Conservation (phyloP, 2,888 invertebrate genomes). For the Acrobasis suavella region DNA sequence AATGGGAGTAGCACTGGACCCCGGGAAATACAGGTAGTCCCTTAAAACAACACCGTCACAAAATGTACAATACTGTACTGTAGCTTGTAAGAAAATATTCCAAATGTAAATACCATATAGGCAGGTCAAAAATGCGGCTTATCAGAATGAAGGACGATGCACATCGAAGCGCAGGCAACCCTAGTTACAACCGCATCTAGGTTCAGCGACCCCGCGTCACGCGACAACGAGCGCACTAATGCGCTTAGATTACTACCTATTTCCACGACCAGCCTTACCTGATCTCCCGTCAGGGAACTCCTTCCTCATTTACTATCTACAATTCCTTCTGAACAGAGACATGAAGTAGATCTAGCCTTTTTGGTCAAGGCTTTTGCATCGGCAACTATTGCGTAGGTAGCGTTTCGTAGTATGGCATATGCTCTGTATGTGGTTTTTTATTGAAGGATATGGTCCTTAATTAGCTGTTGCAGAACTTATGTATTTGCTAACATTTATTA, state of each 20-base stretch:
- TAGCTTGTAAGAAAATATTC: too few species aligned
- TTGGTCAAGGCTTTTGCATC: slow-evolving; percentile 51
- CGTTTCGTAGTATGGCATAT: slow-evolving; percentile 12
- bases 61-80: too few species aligned
- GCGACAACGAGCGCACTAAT: slow-evolving; percentile 73
- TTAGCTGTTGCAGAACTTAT: slow-evolving; percentile 7
- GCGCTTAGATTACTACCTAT: slow-evolving; percentile 77
- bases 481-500: not conserved
- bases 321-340: slow-evolving; percentile 23
- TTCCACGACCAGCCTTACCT: slow-evolving; percentile 47
- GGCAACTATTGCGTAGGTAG: slow-evolving; percentile 42
- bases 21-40: too few species aligned
- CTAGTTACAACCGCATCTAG: slow-evolving; percentile 15
- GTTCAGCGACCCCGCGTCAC: slow-evolving; percentile 78
- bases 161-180: not conserved
- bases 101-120: too few species aligned
- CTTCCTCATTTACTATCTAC: slow-evolving; percentile 27
- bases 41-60: too few species aligned
- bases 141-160: too few species aligned
- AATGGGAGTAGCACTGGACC: too few species aligned
- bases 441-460: slow-evolving; percentile 2
- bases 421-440: slow-evolving; percentile 11
- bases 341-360: slow-evolving; percentile 38
- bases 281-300: slow-evolving; percentile 39
- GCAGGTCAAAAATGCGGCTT: too few species aligned